Percentiles rank a stretch among this genome's conserved stretches.
phyloP scores from a whole-genome alignment of 1,140 invertebrate genomes.

The Dolichoris vasculosae region DNA sequence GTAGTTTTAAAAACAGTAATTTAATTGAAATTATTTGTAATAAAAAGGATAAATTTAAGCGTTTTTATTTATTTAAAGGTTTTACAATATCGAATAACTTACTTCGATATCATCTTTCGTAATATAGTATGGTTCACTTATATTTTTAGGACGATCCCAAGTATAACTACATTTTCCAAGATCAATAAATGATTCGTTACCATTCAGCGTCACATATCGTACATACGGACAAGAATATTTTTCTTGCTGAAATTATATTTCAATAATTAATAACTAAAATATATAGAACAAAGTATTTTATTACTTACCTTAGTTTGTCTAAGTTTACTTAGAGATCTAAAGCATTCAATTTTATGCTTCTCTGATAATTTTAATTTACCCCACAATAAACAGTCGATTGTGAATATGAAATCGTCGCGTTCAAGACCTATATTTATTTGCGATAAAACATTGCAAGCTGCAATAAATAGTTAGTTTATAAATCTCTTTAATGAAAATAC shows the following conservation, averaged over 20 bases:
- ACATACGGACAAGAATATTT: slow-evolving; percentile 63
- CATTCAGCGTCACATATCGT: slow-evolving; percentile 59
- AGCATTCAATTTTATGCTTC: slow-evolving; percentile 59
- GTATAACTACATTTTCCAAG: slow-evolving; percentile 63
- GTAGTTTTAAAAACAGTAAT: too few relatives aligned
- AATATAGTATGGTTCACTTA: slow-evolving; percentile 61
- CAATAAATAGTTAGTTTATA: slow-evolving; percentile 30
- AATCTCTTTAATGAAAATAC: neutral
- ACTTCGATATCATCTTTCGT: slow-evolving; percentile 66
- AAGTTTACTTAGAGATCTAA: slow-evolving; percentile 58
- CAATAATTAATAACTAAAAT: neutral
- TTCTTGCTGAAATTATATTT: slow-evolving; percentile 54
- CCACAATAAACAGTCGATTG: slow-evolving; percentile 56
- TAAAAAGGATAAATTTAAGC: neutral
- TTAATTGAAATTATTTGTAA: too few relatives aligned
- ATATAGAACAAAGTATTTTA: slow-evolving; percentile 13
- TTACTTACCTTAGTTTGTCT: slow-evolving; percentile 58
- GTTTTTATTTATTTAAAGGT: neutral
- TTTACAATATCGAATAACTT: slow-evolving; percentile 28
- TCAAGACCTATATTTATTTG: slow-evolving; percentile 58
- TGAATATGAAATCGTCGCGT: slow-evolving; percentile 51
- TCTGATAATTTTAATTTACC: slow-evolving; percentile 55
- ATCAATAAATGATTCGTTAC: slow-evolving; percentile 69
- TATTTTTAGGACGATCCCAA: slow-evolving; percentile 66
- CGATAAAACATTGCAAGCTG: slow-evolving; percentile 57